phyloP scores from a whole-genome alignment of 2,797 vertebrate species.

The Peromyscus attwateri region DNA sequence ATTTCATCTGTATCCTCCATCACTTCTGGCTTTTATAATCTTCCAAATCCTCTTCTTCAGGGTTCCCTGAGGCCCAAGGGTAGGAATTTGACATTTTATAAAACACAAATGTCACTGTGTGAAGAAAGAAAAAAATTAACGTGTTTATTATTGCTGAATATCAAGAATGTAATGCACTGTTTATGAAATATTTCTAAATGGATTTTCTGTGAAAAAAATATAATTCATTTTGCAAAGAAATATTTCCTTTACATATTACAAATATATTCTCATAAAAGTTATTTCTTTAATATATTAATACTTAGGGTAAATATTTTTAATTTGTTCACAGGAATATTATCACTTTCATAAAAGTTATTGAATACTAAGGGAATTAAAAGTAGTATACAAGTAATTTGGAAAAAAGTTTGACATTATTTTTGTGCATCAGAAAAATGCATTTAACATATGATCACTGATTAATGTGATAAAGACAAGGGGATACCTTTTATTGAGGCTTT shows the following conservation, averaged over 20 bases:
- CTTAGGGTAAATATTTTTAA: not conserved
- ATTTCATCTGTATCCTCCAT: not conserved
- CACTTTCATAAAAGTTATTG: not conserved
- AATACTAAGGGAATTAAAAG: not conserved
- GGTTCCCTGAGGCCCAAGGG: not conserved
- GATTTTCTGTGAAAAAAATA: not conserved
- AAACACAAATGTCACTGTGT: not conserved
- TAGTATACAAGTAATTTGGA: not conserved
- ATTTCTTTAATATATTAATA: not conserved
- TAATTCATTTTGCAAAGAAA: not conserved
- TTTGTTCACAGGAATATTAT: not conserved
- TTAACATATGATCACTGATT: not conserved
- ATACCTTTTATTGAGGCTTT: not conserved
- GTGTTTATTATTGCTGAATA: not conserved
- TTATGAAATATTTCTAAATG: not conserved
- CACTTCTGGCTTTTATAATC: not conserved
- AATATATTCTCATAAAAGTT: not conserved
- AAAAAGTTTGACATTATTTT: not conserved
- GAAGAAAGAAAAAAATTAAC: not conserved
- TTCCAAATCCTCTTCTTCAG: not conserved
- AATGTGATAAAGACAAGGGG: not conserved
- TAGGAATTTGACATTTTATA: not conserved
- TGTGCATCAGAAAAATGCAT: not conserved
- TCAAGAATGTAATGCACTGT: not conserved
- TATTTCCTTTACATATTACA: not conserved